Evolutionary conservation across 2,888 invertebrate genomes (phyloP), one percentile per base, ranked within the genome.

Genomic region (Agrochola lota): DNA sequence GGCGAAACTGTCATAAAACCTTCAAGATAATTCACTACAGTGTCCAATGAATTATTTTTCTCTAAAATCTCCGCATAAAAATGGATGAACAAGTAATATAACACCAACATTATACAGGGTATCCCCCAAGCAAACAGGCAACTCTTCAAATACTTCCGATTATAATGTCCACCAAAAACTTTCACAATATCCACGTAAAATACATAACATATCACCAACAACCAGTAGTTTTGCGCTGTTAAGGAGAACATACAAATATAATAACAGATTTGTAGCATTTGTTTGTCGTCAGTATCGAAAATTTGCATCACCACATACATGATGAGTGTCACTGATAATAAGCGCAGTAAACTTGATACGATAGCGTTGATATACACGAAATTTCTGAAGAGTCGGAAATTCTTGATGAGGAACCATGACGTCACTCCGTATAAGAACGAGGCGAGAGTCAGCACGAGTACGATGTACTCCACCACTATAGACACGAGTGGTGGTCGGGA

Each of bases 101-200:
- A 20, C 17, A 81, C 17, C 8, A 81, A 76, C 8, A 68, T 55
- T 26, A 81, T 15, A 35, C 81, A 76, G 23, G 81, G 82, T 76
- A 76, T 64, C 0, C 81, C 81, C 81, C 81, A 81, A 17, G 82
- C 81, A 60, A 81, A 81, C 4, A 81, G 46, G n/a, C 63, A 76
- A 40, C 77, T 69, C 46, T 81, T 81, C 9, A 81, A 69, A n/a
- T 69, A 76, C 30, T 71, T 81, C 12, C 60, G 76, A 0, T 63
- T 71, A 23, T 81, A 75, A 20, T 81, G 71, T 35, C 71, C 82
- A 49, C 68, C 30, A 46, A 81, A 81, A 23, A 81, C 77, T 69
- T 81, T 72, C 26, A 81, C 81, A 15, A 81, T 69, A 17, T 81
- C 81, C 46, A 76, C 82, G 63, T 81, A 81, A 17, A 81, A 81